Evolutionary conservation across 2,113 vertebrate species (phyloP).

Genomic region (Vimba vimba): DNA sequence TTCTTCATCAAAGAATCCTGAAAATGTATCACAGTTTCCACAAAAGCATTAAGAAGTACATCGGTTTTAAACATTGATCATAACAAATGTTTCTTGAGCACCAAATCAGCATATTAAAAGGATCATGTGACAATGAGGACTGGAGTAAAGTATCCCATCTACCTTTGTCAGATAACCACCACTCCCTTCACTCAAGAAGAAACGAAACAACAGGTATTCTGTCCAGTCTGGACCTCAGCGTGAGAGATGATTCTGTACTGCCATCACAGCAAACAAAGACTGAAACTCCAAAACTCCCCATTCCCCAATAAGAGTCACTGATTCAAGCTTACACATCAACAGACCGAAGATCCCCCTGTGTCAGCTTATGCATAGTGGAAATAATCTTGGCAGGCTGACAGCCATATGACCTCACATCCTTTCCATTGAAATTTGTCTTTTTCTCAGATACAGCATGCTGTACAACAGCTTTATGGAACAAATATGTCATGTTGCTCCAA

Average conservation of each 20-base stretch:
- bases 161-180: neutral
- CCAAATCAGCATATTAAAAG: neutral
- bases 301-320: neutral
- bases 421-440: neutral
- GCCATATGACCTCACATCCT: neutral
- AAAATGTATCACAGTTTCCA: neutral
- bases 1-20: too few relatives aligned
- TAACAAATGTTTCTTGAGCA: neutral
- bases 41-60: neutral
- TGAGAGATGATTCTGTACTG: conserved; percentile 60
- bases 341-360: neutral
- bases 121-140: neutral
- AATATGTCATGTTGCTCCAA: neutral
- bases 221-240: conserved; percentile 61
- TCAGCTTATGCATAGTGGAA: neutral
- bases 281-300: neutral
- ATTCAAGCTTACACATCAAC: neutral
- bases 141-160: neutral
- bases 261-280: neutral
- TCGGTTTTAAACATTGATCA: neutral
- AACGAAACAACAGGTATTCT: conserved; percentile 52
- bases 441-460: conserved; percentile 3
- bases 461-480: conserved; percentile 17
- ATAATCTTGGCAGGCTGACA: neutral
- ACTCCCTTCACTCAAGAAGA: conserved; percentile 56